These are phyloP conservation scores for Campodea augens DNA, from an alignment of 1,140 invertebrate species.

Conservation along the genomic window DNA sequence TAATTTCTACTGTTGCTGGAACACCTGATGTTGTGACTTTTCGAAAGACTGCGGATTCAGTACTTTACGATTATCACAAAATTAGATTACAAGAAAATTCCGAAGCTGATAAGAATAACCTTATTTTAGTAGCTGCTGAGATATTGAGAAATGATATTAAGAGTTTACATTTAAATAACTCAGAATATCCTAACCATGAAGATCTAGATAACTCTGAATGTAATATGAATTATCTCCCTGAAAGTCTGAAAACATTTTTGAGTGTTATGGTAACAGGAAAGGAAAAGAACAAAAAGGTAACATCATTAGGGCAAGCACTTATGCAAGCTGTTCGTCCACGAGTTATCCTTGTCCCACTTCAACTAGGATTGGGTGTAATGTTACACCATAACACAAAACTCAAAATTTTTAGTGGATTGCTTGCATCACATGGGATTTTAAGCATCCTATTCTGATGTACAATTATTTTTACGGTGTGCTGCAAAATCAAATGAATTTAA, in stretches of 20 bases:
- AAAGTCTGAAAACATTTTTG: not conserved
- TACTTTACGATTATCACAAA: not conserved
- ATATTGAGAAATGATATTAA: not conserved
- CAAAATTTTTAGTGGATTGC: conserved; percentile 9
- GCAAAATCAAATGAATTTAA: conserved; percentile 5
- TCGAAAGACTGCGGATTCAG: not conserved
- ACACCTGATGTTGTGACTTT: not conserved
- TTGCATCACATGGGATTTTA: conserved; percentile 11
- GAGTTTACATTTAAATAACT: not conserved
- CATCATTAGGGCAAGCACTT: conserved; percentile 1
- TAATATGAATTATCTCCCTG: not conserved
- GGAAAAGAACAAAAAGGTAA: not conserved
- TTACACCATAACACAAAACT: conserved; percentile 9
- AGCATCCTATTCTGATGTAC: conserved; percentile 13
- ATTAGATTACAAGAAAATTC: not conserved
- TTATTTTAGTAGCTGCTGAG: not conserved
- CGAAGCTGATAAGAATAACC: not conserved
- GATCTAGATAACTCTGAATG: not conserved
- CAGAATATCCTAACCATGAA: not conserved
- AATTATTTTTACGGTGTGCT: conserved; percentile 13
- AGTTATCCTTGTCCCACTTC: conserved; percentile 8
- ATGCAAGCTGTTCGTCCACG: conserved; percentile 8
- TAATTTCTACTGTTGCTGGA: not conserved
- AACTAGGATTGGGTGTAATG: conserved; percentile 7
- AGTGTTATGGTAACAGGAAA: not conserved